Evolutionary conservation across 2,888 invertebrate species (phyloP).

Genomic region (Drosophila neonasuta): DNA sequence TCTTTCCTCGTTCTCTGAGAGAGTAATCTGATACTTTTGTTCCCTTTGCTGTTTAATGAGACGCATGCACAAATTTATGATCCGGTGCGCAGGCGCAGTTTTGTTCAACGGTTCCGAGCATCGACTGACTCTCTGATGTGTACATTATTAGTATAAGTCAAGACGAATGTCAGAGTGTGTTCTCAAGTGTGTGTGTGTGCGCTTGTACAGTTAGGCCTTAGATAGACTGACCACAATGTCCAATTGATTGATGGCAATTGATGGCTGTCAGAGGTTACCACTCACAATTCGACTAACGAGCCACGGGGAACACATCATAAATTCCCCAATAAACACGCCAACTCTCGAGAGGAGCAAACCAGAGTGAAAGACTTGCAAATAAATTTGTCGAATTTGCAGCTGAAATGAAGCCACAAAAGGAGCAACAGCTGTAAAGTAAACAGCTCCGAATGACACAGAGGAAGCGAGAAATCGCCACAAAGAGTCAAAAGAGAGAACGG

Average conservation of each 20-base stretch:
- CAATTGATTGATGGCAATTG: slow-evolving; percentile 70
- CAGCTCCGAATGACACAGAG: slow-evolving; percentile 30
- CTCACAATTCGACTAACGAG: slow-evolving; percentile 68
- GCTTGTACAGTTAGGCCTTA: slow-evolving; percentile 46
- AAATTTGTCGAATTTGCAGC: slow-evolving; percentile 64
- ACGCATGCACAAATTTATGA: slow-evolving; percentile 80
- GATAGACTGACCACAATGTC: slow-evolving; percentile 24
- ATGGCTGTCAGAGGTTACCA: slow-evolving; percentile 51
- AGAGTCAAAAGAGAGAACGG: slow-evolving; percentile 1
- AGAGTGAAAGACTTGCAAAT: slow-evolving; percentile 54
- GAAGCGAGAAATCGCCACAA: background rate
- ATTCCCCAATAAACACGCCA: slow-evolving; percentile 66
- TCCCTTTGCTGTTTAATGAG: slow-evolving; percentile 76
- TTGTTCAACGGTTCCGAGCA: slow-evolving; percentile 64
- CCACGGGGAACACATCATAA: slow-evolving; percentile 63
- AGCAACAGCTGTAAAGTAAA: slow-evolving; percentile 49
- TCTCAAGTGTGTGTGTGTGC: background rate
- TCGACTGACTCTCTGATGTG: slow-evolving; percentile 20
- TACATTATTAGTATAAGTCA: slow-evolving; percentile 11
- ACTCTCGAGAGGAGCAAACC: slow-evolving; percentile 8
- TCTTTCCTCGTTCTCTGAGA: slow-evolving; percentile 2
- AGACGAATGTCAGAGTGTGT: background rate
- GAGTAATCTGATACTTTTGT: slow-evolving; percentile 76
- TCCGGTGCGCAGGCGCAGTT: slow-evolving; percentile 77
- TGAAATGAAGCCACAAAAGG: slow-evolving; percentile 62